Base-by-base conservation (phyloP, 2,888 invertebrate species). In the Catocala nupta region DNA sequence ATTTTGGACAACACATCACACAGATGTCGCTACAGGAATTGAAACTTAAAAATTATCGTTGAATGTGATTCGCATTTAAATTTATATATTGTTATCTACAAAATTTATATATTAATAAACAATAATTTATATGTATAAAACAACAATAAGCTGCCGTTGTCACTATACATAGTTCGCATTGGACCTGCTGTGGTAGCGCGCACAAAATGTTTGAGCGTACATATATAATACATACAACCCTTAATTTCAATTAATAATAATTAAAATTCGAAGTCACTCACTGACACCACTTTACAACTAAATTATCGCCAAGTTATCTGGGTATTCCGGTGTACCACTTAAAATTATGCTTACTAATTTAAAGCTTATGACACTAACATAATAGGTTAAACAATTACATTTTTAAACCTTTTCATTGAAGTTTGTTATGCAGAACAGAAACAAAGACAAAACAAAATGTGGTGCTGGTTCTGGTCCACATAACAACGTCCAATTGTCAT, bases 131-230 rank as follows among this genome's bases (percentile, higher is more conserved):
- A 47, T 47, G 75, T 79, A 75, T 78, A 78, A 77, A 83, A 85
- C 83, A 87, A 85, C 83, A 80, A 78, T 77, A 77, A 86, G 88
- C 86, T 88, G 87, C 88, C 86, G 73, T 79, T 71, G 85, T 83
- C 82, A 75, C 68, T 68, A 55, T 55, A 59, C 59, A 63, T 48
- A 53, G 33, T 54, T 48, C 3, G 42, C 43, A 51, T 9, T 39
- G 36, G 6, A 9, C 36, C 1, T 39, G 8, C 6, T 53, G n/a
- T 43, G n/a, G 10, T 16, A 65, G 68, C 33, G 69, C 55, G 77
- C 65, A 65, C 71, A 63, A 58, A 65, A 34, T 65, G 69, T 39
- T 61, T 42, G 74, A 54, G 25, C 34, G 34, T 16, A 34, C 13
- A 52, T 60, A 10, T 58, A 62, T 64, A 66, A 75, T 68, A 68